Evolutionary conservation across 2,888 invertebrate genomes (phyloP), one percentile per base, ranked within the genome.

Genomic region (Pardosa pseudoannulata): DNA sequence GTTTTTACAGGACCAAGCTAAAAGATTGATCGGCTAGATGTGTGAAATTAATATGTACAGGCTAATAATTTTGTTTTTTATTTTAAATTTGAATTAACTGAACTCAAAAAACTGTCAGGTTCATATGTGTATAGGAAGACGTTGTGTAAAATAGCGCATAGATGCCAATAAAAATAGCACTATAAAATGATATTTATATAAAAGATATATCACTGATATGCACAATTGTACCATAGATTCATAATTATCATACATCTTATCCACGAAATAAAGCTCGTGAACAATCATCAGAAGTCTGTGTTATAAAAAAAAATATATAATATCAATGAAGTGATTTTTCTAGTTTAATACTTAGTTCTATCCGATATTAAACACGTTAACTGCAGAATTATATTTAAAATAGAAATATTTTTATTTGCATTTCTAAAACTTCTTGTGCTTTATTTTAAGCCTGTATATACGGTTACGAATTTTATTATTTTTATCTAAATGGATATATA

Each of bases 101-200:
- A 56, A 56, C 41, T 46, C 2, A 9, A 56, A 56, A 23, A 56
- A 56, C 16, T 23, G 23, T 56, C 56, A 56, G 56, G 56, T 56
- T 56, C 46, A 56, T 56, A 23, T 23, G 56, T 56, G 23, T 56
- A 56, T 56, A 56, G 56, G 23, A 23, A 67, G 31, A 67, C 31
- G 31, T 28, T 64, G 29, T 67, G 65, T 31, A 67, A 31, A 31
- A 67, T 67, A 67, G 65, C n/a, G 32, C 31, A 31, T 67, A 67
- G 65, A 67, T 67, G 65, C 65, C 32, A 67, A 32, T 67, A 32
- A 31, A 64, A 67, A 67, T 67, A 67, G 65, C 65, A 67, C 19
- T 31, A 67, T 16, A 32, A 32, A 67, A 67, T 32, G 31, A 67
- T 67, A 67, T 67, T 32, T 67, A 67, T 32, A 67, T 67, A 67